Conservation (phyloP, 1,140 invertebrate species). For the Diachasmimorpha longicaudata region DNA sequence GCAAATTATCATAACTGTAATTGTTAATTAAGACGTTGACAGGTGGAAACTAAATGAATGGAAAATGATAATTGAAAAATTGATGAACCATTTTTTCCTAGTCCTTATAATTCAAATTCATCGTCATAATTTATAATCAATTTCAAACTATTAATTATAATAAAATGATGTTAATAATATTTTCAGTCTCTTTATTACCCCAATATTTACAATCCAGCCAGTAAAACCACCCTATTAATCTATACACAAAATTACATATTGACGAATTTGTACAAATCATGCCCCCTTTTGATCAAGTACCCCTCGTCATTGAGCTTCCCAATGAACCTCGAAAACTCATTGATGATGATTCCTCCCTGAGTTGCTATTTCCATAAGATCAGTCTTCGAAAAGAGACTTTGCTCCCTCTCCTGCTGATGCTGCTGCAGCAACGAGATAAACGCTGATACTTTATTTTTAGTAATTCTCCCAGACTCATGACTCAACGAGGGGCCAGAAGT, state of each 20-base stretch:
- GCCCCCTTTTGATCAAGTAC: constrained; percentile 82
- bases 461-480: constrained; percentile 70
- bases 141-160: background rate
- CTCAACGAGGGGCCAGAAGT: constrained; percentile 58
- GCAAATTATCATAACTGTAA: background rate
- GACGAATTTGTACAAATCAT: constrained; percentile 77
- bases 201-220: no score
- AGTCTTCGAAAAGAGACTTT: constrained; percentile 75
- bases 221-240: no score
- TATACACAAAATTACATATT: background rate
- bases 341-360: constrained; percentile 68
- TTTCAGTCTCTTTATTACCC: no score
- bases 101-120: background rate
- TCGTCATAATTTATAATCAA: background rate
- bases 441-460: constrained; percentile 70
- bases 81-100: background rate
- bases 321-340: constrained; percentile 71
- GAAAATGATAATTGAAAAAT: background rate
- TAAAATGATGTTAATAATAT: background rate
- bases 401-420: constrained; percentile 68
- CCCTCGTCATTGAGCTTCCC: constrained; percentile 83
- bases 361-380: constrained; percentile 77
- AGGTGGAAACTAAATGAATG: background rate
- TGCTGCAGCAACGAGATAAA: constrained; percentile 76
- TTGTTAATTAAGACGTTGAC: background rate